Evolutionary conservation across 2,888 invertebrate genomes (phyloP).

Genomic region (Notodonta dromedarius): DNA sequence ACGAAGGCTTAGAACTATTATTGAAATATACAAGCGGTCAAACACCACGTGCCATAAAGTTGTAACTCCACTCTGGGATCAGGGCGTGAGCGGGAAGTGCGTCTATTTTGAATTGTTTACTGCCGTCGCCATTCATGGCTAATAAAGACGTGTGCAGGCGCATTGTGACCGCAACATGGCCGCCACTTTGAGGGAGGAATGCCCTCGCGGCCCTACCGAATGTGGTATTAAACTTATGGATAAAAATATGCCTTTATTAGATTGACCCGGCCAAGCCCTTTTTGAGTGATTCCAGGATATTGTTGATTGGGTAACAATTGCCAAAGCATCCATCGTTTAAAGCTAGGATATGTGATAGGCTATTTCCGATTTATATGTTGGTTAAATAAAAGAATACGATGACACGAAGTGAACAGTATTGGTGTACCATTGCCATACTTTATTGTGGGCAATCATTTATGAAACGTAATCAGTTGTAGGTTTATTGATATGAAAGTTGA

Average conservation of each 20-base stretch:
- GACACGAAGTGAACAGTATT: too few species aligned
- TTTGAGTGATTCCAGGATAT: neutral
- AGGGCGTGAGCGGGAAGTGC: slow-evolving; percentile 44
- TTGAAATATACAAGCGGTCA: neutral
- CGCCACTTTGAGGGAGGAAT: slow-evolving; percentile 57
- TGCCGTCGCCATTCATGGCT: slow-evolving; percentile 65
- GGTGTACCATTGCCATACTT: too few species aligned
- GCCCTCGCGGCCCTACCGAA: slow-evolving; percentile 47
- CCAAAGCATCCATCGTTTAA: too few species aligned
- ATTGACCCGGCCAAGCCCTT: neutral
- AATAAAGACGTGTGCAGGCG: slow-evolving; percentile 60
- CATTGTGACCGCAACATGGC: slow-evolving; percentile 58
- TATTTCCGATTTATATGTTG: too few species aligned
- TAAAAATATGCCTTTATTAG: slow-evolving; percentile 2
- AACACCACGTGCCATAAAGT: slow-evolving; percentile 32
- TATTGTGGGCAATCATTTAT: too few species aligned
- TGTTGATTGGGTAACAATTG: neutral
- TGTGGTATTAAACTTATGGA: slow-evolving; percentile 7
- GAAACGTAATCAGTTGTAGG: too few species aligned
- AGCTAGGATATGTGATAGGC: too few species aligned
- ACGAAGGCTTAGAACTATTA: neutral
- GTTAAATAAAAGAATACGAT: too few species aligned
- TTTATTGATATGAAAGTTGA: too few species aligned
- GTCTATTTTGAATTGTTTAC: slow-evolving; percentile 75
- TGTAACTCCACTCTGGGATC: slow-evolving; percentile 29